Evolutionary conservation across 2,113 vertebrate species (phyloP).

Genomic region (Macquaria australasica): DNA sequence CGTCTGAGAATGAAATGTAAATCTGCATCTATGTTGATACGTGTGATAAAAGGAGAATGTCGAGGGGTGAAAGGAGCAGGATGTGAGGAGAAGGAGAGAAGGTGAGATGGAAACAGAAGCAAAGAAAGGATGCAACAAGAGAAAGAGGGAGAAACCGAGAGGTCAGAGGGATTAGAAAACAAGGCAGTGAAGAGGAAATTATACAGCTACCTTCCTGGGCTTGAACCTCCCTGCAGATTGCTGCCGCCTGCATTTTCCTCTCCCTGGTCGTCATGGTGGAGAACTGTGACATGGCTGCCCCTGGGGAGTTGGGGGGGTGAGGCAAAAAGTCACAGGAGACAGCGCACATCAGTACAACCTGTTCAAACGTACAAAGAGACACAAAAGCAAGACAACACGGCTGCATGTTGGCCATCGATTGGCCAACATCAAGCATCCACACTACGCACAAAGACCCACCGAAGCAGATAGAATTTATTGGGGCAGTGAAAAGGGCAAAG

Average conservation of each 20-base stretch:
- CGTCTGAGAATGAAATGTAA: conserved; percentile 7
- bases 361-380: conserved; percentile 35
- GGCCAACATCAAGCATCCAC: conserved; percentile 26
- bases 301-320: conserved; percentile 70
- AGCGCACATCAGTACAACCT: conserved; percentile 45
- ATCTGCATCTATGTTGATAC: neutral
- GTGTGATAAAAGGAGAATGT: neutral
- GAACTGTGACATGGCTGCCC: conserved; percentile 88
- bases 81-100: neutral
- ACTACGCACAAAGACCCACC: conserved; percentile 40
- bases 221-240: conserved; percentile 93
- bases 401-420: conserved; percentile 43
- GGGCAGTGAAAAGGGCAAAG: conserved; percentile 76
- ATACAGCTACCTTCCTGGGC: conserved; percentile 85
- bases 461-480: conserved; percentile 68
- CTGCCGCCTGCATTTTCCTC: conserved; percentile 92
- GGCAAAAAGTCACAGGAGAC: conserved; percentile 58
- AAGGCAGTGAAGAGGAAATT: conserved; percentile 25
- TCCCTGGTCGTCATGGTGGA: conserved; percentile 89
- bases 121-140: conserved; percentile 14
- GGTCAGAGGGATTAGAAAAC: conserved; percentile 19
- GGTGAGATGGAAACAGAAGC: neutral
- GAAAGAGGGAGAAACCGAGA: conserved; percentile 20
- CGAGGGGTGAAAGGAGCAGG: neutral
- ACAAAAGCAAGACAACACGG: conserved; percentile 46